Evolutionary conservation across 2,797 vertebrate species (phyloP).

Genomic region (Girardinus metallicus): DNA sequence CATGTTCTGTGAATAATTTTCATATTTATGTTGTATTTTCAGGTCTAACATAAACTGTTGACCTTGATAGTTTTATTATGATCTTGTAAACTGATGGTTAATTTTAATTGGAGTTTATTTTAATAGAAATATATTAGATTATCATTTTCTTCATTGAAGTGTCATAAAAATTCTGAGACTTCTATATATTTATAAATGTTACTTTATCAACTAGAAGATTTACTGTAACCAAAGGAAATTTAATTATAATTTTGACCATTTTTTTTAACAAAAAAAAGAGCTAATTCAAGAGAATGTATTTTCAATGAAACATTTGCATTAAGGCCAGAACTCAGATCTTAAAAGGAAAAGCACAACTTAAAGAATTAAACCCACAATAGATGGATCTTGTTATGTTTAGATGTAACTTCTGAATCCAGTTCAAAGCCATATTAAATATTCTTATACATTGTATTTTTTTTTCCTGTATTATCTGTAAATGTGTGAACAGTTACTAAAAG

Average conservation of each 20-base stretch:
- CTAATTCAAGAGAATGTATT: constrained; percentile 70
- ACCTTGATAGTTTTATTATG: constrained; percentile 40
- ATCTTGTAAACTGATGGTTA: constrained; percentile 47
- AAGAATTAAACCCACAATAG: constrained; percentile 43
- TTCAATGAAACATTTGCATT: constrained; percentile 58
- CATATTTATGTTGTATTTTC: constrained; percentile 74
- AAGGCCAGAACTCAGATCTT: constrained; percentile 48
- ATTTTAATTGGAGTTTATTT: constrained; percentile 71
- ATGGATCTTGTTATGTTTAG: constrained; percentile 51
- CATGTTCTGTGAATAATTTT: constrained; percentile 68
- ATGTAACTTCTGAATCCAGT: constrained; percentile 62
- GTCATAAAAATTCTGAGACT: constrained; percentile 25
- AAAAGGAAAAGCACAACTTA: constrained; percentile 72
- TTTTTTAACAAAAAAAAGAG: constrained; percentile 16
- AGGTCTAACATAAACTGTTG: constrained; percentile 62
- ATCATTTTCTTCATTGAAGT: constrained; percentile 54
- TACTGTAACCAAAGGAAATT: constrained; percentile 72
- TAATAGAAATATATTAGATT: constrained; percentile 63
- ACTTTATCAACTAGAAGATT: constrained; percentile 59
- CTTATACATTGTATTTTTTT: constrained; percentile 67
- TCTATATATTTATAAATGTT: constrained; percentile 60
- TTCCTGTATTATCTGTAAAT: constrained; percentile 68
- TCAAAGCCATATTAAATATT: constrained; percentile 74
- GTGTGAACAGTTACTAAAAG: constrained; percentile 67
- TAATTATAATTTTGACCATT: constrained; percentile 49